These are phyloP conservation scores for Podargus strigoides DNA, from an alignment of 2,797 vertebrate genomes.

Conservation along the genomic window DNA sequence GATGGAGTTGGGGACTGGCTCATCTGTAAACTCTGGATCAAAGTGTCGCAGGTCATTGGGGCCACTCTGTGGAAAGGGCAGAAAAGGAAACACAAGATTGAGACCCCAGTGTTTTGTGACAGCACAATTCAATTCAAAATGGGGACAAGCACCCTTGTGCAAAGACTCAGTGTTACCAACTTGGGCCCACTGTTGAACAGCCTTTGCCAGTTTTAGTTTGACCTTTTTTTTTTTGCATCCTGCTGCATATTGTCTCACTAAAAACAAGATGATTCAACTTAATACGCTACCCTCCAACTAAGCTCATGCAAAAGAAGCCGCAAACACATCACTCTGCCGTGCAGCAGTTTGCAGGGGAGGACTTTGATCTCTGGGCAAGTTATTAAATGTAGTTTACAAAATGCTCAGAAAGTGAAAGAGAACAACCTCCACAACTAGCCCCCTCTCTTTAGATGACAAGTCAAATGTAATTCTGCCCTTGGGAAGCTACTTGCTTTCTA, in stretches of 20 bases:
- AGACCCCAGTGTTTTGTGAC: not conserved
- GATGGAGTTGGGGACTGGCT: constrained; percentile 94
- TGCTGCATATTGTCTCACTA: not conserved
- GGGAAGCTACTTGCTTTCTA: not conserved
- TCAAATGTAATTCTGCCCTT: not conserved
- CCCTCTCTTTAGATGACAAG: not conserved
- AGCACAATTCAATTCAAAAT: not conserved
- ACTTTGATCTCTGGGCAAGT: not conserved
- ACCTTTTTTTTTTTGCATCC: not conserved
- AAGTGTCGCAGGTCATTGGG: constrained; percentile 95
- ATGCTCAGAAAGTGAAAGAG: not conserved
- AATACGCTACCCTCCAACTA: not conserved
- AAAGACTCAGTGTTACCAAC: not conserved
- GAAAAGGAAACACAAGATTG: not conserved
- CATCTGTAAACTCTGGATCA: constrained; percentile 97
- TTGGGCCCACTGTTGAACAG: not conserved
- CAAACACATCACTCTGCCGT: not conserved
- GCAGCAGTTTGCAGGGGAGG: not conserved
- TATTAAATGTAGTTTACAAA: not conserved
- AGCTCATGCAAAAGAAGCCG: not conserved
- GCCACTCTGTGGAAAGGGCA: constrained; percentile 79
- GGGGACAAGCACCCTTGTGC: not conserved
- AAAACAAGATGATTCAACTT: not conserved
- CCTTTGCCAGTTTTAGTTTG: not conserved
- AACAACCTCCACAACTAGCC: not conserved